These are phyloP conservation scores for Panzeria rudis DNA, from an alignment of 2,888 invertebrate genomes.

Conservation along the genomic window DNA sequence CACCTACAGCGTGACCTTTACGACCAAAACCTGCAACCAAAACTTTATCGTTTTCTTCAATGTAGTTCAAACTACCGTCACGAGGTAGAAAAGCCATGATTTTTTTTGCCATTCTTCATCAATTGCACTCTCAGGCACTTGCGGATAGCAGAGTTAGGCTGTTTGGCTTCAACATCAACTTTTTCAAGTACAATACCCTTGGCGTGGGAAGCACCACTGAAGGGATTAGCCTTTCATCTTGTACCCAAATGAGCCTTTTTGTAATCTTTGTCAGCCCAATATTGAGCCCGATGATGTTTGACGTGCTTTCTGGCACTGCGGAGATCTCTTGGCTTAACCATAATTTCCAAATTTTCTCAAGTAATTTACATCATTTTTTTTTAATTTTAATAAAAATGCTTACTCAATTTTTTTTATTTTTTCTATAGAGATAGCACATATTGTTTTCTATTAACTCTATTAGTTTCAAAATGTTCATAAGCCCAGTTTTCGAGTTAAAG, in stretches of 20 bases:
- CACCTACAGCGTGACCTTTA: constrained; percentile 99
- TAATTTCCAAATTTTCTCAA: constrained; percentile 83
- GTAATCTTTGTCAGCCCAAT: constrained; percentile 99
- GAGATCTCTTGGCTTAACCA: constrained; percentile 97
- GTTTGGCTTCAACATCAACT: constrained; percentile 99
- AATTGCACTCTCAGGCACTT: constrained; percentile 99
- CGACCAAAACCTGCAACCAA: constrained; percentile 99
- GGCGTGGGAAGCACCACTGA: constrained; percentile 99
- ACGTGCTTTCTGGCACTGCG: constrained; percentile 99
- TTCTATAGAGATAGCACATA: too few species aligned
- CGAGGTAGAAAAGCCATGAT: constrained; percentile 99
- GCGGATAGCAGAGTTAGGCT: constrained; percentile 99
- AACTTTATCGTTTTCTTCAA: constrained; percentile 99
- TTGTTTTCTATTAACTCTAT: too few species aligned
- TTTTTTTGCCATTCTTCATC: constrained; percentile 99
- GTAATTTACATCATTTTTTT: too few species aligned
- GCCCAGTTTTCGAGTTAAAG: too few species aligned
- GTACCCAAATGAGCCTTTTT: constrained; percentile 99
- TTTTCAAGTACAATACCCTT: constrained; percentile 99
- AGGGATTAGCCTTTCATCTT: constrained; percentile 99
- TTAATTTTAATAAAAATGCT: too few species aligned
- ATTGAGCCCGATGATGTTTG: constrained; percentile 97
- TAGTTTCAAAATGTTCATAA: too few species aligned
- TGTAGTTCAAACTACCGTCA: constrained; percentile 99
- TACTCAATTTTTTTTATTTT: too few species aligned